Percentiles rank a stretch among this genome's conserved stretches.
phyloP scores from a whole-genome alignment of 2,888 invertebrate genomes.

The Ametastegia equiseti region DNA sequence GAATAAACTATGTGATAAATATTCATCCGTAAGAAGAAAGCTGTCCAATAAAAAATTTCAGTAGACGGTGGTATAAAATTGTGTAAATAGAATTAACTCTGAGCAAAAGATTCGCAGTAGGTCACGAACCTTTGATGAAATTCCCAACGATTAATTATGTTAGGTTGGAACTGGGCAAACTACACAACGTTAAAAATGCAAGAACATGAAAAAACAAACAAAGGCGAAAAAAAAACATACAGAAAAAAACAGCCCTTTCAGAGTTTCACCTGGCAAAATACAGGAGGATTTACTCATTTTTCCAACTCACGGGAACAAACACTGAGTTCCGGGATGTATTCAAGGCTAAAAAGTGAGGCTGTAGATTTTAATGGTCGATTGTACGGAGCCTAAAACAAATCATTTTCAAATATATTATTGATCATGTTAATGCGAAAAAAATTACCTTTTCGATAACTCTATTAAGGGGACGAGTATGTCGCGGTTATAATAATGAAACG shows the following conservation, averaged over 20 bases:
- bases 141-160: constrained; percentile 26
- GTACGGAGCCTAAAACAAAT: neutral
- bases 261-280: constrained; percentile 14
- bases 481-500: neutral
- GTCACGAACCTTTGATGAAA: constrained; percentile 13
- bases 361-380: neutral
- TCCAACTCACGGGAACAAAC: neutral
- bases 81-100: neutral
- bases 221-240: neutral
- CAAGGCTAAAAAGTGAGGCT: constrained; percentile 8
- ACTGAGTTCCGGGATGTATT: neutral
- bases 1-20: neutral
- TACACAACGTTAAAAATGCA: neutral
- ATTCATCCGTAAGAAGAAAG: neutral
- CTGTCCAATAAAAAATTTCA: neutral
- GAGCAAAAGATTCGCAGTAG: neutral
- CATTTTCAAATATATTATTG: neutral
- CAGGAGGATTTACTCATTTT: constrained; percentile 32
- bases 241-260: neutral
- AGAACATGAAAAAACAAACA: neutral
- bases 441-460: neutral
- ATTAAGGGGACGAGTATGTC: neutral
- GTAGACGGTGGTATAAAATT: neutral
- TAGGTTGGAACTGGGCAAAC: neutral
- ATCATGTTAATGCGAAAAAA: constrained; percentile 19